Evolutionary conservation across 2,797 vertebrate genomes (phyloP), one percentile per base, ranked within the genome.

Genomic region (Pipistrellus nathusii): DNA sequence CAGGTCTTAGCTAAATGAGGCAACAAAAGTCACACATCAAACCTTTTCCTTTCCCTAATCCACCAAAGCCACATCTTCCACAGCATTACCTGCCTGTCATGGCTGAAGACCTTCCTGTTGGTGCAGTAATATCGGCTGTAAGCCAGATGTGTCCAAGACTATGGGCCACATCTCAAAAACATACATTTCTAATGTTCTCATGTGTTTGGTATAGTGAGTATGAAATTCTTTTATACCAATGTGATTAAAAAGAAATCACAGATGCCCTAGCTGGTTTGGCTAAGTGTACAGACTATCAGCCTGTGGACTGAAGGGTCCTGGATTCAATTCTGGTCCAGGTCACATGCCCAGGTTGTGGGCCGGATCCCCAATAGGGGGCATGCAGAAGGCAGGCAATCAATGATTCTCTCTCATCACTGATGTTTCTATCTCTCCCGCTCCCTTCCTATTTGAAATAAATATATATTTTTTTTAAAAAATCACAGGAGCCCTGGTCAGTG

Each of bases 61-160:
- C 41, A 87, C 96, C 86, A 90, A 94, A 96, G 82, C 5, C 30
- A 30, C 57, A 57, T 91, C 82, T 97, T 96, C 94, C 94, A 94
- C 75, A 92, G 91, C 3, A 55, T 69, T 91, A 93, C 80, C 84
- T 76, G 32, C 84, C 86, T 96, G 76, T 95, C 93, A 96, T 51
- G 3, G 92, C 77, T 8, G 0, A 55, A 83, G 72, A 91, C 92
- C 2, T 32, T 30, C 59, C 72, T 38, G 84, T 15, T 94, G 35
- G 72, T 96, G 96, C 90, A 93, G 71, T 93, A 64, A 93, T 76
- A 88, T 59, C 1, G 57, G 84, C 95, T 93, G 76, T 83, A 78
- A 97, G 88, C 44, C 89, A 83, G 69, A 78, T 90, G 53, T 71
- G 68, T 87, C 95, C 92, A 92, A 87, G 55, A 80, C 38, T 25